Evolutionary conservation across 2,888 invertebrate genomes (phyloP).

Genomic region (Amblyjoppa proteus): DNA sequence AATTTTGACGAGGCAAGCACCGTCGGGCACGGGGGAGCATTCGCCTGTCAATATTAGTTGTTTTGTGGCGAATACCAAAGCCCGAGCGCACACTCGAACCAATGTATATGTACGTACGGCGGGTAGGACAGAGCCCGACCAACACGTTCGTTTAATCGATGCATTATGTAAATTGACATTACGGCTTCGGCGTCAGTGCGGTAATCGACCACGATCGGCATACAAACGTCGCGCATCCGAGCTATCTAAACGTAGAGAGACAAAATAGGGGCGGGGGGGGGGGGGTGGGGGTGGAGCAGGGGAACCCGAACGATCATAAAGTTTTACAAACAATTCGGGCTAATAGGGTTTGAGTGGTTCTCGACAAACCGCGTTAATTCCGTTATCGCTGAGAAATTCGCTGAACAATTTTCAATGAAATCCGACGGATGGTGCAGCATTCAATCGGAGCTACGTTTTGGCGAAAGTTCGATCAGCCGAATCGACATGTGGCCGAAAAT

Average conservation of each 20-base stretch:
- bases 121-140: conserved; percentile 62
- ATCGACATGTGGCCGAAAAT: no score
- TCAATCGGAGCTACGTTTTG: not conserved
- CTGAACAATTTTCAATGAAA: not conserved
- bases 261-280: not conserved
- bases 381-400: not conserved
- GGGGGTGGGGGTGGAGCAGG: not conserved
- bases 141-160: conserved; percentile 79
- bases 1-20: conserved; percentile 68
- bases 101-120: conserved; percentile 26
- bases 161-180: conserved; percentile 80
- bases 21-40: conserved; percentile 64
- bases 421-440: not conserved
- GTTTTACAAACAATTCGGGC: conserved; percentile 26
- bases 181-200: conserved; percentile 74
- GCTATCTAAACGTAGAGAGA: conserved; percentile 30
- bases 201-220: conserved; percentile 76
- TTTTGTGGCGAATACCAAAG: conserved; percentile 70
- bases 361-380: not conserved
- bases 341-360: conserved; percentile 21
- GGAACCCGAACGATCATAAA: not conserved
- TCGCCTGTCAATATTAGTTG: conserved; percentile 76
- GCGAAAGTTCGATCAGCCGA: no score
- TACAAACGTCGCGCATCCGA: conserved; percentile 61
- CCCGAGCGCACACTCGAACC: conserved; percentile 33